These are phyloP conservation scores for Embidobia sp. DNA, from an alignment of 2,888 invertebrate species.

Conservation along the genomic window DNA sequence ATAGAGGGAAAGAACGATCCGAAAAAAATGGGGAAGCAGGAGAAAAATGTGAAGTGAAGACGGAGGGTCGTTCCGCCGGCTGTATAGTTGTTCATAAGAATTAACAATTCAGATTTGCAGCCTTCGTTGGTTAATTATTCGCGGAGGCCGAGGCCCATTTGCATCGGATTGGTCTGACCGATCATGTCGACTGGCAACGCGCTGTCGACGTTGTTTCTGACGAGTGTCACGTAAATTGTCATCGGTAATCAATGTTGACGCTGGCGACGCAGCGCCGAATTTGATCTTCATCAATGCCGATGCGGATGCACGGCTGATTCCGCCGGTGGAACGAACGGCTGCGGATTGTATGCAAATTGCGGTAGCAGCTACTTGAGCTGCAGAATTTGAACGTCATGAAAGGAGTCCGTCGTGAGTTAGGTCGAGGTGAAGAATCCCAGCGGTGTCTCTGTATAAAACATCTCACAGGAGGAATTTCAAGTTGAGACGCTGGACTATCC, in stretches of 20 bases:
- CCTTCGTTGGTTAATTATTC: conserved; percentile 35
- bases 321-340: conserved; percentile 69
- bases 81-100: conserved; percentile 1
- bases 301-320: conserved; percentile 22
- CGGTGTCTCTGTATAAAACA: conserved; percentile 81
- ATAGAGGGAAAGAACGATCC: too few relatives aligned
- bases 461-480: conserved; percentile 78
- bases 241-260: conserved; percentile 43
- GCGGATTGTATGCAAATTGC: conserved; percentile 81
- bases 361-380: conserved; percentile 79
- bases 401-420: conserved; percentile 58
- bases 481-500: conserved; percentile 68
- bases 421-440: conserved; percentile 72
- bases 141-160: conserved; percentile 31
- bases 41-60: conserved; percentile 6
- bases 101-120: conserved; percentile 37
- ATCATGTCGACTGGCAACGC: not conserved
- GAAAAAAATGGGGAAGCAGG: too few relatives aligned
- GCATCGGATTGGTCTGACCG: conserved; percentile 6
- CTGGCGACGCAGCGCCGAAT: conserved; percentile 25
- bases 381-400: conserved; percentile 73
- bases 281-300: conserved; percentile 48
- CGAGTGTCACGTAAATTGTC: conserved; percentile 35
- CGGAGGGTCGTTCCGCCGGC: not conserved
- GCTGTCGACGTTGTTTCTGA: conserved; percentile 2